Percentiles rank a stretch among this genome's conserved stretches.
phyloP scores from a whole-genome alignment of 2,888 invertebrate genomes.

The Cephus rjabovi region DNA sequence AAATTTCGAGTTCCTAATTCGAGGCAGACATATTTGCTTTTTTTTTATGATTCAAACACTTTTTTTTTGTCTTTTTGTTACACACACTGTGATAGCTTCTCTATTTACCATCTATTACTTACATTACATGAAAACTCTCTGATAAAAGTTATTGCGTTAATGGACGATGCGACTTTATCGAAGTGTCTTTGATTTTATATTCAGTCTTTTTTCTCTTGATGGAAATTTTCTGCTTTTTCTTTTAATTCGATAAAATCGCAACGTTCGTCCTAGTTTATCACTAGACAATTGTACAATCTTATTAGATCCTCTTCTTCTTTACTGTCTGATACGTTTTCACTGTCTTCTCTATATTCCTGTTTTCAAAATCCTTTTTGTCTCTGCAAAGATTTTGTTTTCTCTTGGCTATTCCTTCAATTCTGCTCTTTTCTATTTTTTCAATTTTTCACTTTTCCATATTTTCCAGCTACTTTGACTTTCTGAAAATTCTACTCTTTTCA shows the following conservation, averaged over 20 bases:
- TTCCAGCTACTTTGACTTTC: background rate
- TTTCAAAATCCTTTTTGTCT: conserved; percentile 1
- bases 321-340: background rate
- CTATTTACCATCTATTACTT: background rate
- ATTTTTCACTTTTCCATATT: background rate
- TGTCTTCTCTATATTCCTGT: background rate
- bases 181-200: background rate
- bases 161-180: background rate
- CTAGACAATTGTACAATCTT: background rate
- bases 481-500: conserved; percentile 8
- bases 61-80: background rate
- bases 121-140: background rate
- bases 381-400: background rate
- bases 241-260: conserved; percentile 1
- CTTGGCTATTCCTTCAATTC: background rate
- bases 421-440: background rate
- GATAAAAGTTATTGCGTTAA: background rate
- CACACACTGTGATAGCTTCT: conserved; percentile 8
- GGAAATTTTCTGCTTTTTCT: background rate
- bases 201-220: background rate
- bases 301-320: background rate
- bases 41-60: background rate
- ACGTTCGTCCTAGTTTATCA: background rate
- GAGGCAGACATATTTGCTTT: background rate
- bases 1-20: background rate